phyloP scores from a whole-genome alignment of 2,113 vertebrate species.

The Oncorhynchus kisutch region DNA sequence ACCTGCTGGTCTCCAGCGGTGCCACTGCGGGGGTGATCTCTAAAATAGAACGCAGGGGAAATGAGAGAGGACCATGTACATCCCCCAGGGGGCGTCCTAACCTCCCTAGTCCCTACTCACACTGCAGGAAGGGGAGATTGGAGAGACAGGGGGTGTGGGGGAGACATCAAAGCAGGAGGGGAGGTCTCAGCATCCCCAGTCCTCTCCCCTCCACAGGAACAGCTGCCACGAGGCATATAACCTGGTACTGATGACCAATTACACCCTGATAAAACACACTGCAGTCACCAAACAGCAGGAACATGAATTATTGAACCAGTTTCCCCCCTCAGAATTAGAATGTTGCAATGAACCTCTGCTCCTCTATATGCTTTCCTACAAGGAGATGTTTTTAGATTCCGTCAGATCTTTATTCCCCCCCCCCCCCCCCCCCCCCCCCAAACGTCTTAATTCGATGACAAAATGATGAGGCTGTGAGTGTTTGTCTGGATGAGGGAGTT shows the following conservation, averaged over 20 bases:
- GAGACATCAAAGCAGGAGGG: slow-evolving; percentile 53
- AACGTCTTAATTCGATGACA: slow-evolving; percentile 24
- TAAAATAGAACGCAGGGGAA: neutral
- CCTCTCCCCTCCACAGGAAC: slow-evolving; percentile 38
- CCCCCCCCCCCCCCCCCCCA: neutral
- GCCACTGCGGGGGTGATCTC: neutral
- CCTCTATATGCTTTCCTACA: neutral
- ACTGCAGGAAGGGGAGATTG: slow-evolving; percentile 21
- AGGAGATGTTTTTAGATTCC: slow-evolving; percentile 13
- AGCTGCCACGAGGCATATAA: slow-evolving; percentile 34
- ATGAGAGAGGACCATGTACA: neutral
- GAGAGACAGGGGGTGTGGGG: neutral
- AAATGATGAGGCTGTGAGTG: slow-evolving; percentile 18
- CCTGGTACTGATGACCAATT: slow-evolving; percentile 37
- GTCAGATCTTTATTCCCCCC: slow-evolving; percentile 31
- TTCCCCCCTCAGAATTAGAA: slow-evolving; percentile 29
- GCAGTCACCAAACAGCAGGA: slow-evolving; percentile 56
- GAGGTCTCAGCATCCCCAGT: slow-evolving; percentile 6
- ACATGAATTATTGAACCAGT: slow-evolving; percentile 58
- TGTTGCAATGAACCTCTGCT: slow-evolving; percentile 21
- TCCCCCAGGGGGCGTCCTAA: slow-evolving; percentile 11
- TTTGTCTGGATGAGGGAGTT: neutral
- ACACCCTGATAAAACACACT: slow-evolving; percentile 45
- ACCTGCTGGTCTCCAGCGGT: neutral
- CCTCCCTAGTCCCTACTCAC: neutral